Evolutionary conservation across 2,113 vertebrate genomes (phyloP), one percentile per base, ranked within the genome.

Genomic region (Bolborhynchus lineola): DNA sequence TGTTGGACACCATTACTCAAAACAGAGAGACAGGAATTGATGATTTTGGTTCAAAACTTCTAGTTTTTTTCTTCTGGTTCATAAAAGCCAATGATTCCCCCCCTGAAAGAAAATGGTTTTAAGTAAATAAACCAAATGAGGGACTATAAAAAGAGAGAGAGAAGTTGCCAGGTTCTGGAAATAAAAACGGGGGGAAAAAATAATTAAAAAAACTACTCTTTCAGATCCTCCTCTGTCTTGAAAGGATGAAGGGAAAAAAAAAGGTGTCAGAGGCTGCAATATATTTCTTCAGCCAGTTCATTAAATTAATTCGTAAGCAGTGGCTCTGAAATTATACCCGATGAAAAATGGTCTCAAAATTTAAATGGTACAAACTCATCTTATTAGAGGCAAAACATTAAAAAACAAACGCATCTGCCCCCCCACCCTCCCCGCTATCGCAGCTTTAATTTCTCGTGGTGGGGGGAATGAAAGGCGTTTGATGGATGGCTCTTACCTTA

Each of bases 311-410:
- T 99, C 98, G 98, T 98, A 99, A 99, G 99, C 98, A 98, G 98
- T 98, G 99, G 98, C 98, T 98, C 98, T 98, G 98, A 99, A 99
- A 99, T 99, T 99, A 99, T 98, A 98, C 98, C 92, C 97, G 98
- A 98, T 99, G 99, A 99, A 99, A 99, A 99, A 99, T 99, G 98
- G 99, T 98, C 98, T 99, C 99, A 99, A 99, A 99, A 99, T 99
- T 99, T 99, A 99, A 99, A 99, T 99, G 99, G 99, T 99, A 99
- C 99, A 99, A 99, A 99, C 99, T 99, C 99, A 99, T 99, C 99
- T 99, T 99, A 99, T 99, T 99, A 99, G 99, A 98, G 97, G 98
- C 98, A 98, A 99, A 99, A 99, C 99, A 99, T 99, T 99, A 99
- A 99, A 99, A 99, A 99, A 99, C 99, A 99, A 99, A 99, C 99